A percentile compares a stretch with the other conserved stretches of the same genome.
Conservation (phyloP, 2,797 vertebrate genomes). For the Lerista edwardsae region DNA sequence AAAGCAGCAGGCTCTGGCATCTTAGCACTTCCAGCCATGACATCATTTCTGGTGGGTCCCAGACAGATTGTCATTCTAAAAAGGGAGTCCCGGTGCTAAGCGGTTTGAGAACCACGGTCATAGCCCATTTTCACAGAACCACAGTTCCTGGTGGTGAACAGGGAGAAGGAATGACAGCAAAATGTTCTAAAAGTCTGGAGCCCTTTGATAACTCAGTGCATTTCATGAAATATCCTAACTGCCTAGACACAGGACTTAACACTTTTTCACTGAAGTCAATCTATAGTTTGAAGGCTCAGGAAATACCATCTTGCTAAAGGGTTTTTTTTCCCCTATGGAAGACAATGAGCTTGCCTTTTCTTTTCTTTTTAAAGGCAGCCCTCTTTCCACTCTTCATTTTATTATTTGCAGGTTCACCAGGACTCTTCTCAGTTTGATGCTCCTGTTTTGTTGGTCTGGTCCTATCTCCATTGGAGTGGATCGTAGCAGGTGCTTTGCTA, state of each 20-base stretch:
- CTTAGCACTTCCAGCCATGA: too few relatives aligned
- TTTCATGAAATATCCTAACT: not conserved
- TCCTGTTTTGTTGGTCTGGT: not conserved
- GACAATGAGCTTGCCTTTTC: not conserved
- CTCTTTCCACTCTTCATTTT: not conserved
- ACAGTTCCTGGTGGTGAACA: not conserved
- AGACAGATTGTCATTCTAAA: too few relatives aligned
- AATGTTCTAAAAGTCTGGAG: not conserved
- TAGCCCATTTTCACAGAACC: not conserved
- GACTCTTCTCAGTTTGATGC: not conserved
- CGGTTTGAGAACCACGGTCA: too few relatives aligned
- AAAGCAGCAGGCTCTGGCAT: too few relatives aligned
- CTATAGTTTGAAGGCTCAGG: not conserved
- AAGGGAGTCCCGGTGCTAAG: too few relatives aligned
- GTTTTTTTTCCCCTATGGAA: not conserved
- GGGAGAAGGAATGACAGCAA: not conserved
- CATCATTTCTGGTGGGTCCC: too few relatives aligned
- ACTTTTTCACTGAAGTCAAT: not conserved
- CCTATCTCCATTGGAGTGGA: not conserved
- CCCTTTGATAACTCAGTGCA: not conserved
- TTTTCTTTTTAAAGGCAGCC: not conserved
- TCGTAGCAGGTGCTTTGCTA: not conserved
- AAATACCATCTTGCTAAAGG: too few relatives aligned
- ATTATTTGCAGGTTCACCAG: not conserved
- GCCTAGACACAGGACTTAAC: not conserved